Evolutionary conservation across 2,888 invertebrate species (phyloP).

Genomic region (Blera fallax): DNA sequence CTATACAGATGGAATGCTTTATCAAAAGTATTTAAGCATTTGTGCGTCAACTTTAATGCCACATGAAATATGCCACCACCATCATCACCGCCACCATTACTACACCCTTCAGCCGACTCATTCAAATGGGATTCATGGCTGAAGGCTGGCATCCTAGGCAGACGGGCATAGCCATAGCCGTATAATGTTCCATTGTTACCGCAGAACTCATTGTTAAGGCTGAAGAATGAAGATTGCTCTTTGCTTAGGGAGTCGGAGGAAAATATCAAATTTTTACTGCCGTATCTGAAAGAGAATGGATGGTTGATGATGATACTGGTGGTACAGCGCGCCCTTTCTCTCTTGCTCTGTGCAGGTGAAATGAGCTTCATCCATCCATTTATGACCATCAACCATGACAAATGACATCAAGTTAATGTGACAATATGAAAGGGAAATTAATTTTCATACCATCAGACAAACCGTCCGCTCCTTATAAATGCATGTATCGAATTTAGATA

Average conservation of each 20-base stretch:
- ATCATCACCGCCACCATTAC: background rate
- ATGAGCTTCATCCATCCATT: constrained; percentile 51
- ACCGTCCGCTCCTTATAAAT: constrained; percentile 42
- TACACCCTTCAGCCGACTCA: constrained; percentile 27
- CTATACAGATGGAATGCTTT: constrained; percentile 43
- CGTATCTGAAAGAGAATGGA: constrained; percentile 10
- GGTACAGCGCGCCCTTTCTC: background rate
- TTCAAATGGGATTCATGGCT: constrained; percentile 62
- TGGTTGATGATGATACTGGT: constrained; percentile 38
- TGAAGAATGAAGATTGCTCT: constrained; percentile 72
- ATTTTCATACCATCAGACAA: constrained; percentile 42
- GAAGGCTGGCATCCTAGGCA: constrained; percentile 37
- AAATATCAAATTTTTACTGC: constrained; percentile 62
- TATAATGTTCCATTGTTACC: constrained; percentile 70
- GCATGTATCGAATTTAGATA: constrained; percentile 66
- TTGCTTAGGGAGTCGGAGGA: constrained; percentile 46
- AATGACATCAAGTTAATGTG: constrained; percentile 74
- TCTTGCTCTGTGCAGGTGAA: constrained; percentile 52
- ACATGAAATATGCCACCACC: constrained; percentile 62
- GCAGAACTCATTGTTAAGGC: constrained; percentile 67
- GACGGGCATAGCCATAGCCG: constrained; percentile 47
- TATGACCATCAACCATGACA: constrained; percentile 72
- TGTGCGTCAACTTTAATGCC: constrained; percentile 69
- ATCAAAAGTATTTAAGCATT: constrained; percentile 70
- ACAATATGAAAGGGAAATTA: constrained; percentile 73